Evolutionary conservation across 2,113 vertebrate species (phyloP).

Genomic region (Callaeas wilsoni): DNA sequence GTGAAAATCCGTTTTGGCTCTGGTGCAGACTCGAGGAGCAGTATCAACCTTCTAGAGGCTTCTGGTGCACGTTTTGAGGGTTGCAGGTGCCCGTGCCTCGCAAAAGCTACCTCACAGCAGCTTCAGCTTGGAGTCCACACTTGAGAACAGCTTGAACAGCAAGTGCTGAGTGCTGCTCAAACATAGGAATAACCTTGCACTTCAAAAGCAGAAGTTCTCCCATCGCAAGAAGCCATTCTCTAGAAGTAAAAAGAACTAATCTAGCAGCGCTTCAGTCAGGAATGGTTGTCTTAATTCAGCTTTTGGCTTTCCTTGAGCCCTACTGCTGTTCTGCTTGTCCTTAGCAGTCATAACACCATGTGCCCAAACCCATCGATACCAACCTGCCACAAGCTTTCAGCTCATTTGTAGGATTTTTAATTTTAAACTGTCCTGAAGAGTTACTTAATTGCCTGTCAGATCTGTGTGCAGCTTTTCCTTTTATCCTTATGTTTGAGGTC

Average conservation of each 20-base stretch:
- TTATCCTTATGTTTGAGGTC: neutral
- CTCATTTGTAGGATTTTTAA: neutral
- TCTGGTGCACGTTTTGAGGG: neutral
- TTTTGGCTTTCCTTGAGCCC: neutral
- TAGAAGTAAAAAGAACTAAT: neutral
- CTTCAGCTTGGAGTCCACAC: neutral
- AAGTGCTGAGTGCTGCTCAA: neutral
- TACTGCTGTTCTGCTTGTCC: neutral
- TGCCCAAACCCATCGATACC: neutral
- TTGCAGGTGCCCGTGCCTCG: neutral
- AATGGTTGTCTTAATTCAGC: neutral
- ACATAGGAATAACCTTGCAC: neutral
- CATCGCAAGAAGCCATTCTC: neutral
- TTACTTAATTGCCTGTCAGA: neutral
- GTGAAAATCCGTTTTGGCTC: neutral
- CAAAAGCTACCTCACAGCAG: neutral
- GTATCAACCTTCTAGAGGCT: neutral
- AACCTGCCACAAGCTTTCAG: neutral
- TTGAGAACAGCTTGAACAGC: neutral
- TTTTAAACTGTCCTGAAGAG: neutral
- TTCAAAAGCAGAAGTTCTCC: neutral
- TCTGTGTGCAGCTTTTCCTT: neutral
- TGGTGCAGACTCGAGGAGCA: slow-evolving; percentile 10
- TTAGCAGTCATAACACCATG: neutral
- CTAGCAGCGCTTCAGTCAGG: neutral